These are phyloP conservation scores for Chironomus tentans DNA, from an alignment of 2,888 invertebrate species.

Conservation along the genomic window DNA sequence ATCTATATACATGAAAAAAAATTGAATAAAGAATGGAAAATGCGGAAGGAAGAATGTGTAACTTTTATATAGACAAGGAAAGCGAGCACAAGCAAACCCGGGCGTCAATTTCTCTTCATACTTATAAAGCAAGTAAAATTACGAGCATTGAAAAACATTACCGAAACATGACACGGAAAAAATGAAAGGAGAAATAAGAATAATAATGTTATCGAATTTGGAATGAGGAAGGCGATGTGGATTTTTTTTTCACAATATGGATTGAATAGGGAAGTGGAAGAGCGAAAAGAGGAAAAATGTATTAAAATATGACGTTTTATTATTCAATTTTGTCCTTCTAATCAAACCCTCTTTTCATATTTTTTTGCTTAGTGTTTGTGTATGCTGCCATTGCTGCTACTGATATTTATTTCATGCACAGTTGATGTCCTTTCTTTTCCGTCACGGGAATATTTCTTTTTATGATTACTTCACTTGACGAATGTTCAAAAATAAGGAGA, in stretches of 20 bases:
- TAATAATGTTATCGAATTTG: not conserved
- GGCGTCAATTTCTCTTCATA: not conserved
- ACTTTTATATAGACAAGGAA: not conserved
- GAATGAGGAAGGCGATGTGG: not conserved
- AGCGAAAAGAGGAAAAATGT: not conserved
- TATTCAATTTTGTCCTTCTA: constrained; percentile 15
- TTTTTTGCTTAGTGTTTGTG: not conserved
- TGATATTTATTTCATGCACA: not conserved
- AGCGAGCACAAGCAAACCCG: not conserved
- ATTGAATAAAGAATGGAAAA: not conserved
- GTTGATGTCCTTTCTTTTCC: not conserved
- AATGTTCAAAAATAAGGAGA: too few species aligned
- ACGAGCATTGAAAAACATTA: not conserved
- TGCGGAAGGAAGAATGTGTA: not conserved
- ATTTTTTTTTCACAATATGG: not conserved
- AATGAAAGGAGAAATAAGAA: not conserved
- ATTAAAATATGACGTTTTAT: constrained; percentile 25
- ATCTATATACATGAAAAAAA: too few species aligned
- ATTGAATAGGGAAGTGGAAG: not conserved
- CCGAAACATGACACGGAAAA: constrained; percentile 3
- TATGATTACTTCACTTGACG: too few species aligned
- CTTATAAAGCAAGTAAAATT: not conserved
- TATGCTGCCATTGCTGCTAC: not conserved
- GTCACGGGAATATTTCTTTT: not conserved
- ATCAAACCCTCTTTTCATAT: not conserved